Evolutionary conservation across 2,113 vertebrate genomes (phyloP).

Genomic region (Sinocyclocheilus rhinocerous): DNA sequence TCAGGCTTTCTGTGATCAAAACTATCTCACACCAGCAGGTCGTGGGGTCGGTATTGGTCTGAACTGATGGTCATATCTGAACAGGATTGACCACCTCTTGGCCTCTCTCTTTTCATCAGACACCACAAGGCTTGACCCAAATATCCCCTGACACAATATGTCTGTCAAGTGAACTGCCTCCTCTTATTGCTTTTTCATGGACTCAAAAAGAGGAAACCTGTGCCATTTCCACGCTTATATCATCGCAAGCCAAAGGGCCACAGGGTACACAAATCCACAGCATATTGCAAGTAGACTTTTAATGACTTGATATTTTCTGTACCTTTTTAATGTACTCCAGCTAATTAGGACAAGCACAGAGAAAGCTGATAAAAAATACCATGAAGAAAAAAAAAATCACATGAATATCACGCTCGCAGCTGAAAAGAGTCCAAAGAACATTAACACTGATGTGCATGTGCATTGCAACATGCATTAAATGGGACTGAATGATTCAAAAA

Average conservation of each 20-base stretch:
- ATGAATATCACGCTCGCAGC: background rate
- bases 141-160: conserved; percentile 22
- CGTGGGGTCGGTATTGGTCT: conserved; percentile 53
- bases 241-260: conserved; percentile 12
- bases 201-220: conserved; percentile 22
- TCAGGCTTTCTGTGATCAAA: conserved; percentile 46
- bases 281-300: conserved; percentile 2
- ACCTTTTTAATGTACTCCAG: background rate
- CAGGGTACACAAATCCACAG: background rate
- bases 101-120: conserved; percentile 42
- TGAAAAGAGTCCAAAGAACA: background rate
- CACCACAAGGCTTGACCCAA: conserved; percentile 25
- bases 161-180: conserved; percentile 36
- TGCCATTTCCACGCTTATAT: background rate
- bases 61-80: conserved; percentile 59
- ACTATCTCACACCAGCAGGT: conserved; percentile 53
- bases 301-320: conserved; percentile 10
- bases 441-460: background rate
- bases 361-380: background rate
- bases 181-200: conserved; percentile 36
- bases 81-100: conserved; percentile 65
- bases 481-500: too few relatives aligned
- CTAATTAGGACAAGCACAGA: conserved; percentile 3
- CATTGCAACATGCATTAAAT: too few relatives aligned
- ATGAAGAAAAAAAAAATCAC: background rate